Evolutionary conservation across 1,140 invertebrate species (phyloP).

Genomic region (Drosophila setifemur): DNA sequence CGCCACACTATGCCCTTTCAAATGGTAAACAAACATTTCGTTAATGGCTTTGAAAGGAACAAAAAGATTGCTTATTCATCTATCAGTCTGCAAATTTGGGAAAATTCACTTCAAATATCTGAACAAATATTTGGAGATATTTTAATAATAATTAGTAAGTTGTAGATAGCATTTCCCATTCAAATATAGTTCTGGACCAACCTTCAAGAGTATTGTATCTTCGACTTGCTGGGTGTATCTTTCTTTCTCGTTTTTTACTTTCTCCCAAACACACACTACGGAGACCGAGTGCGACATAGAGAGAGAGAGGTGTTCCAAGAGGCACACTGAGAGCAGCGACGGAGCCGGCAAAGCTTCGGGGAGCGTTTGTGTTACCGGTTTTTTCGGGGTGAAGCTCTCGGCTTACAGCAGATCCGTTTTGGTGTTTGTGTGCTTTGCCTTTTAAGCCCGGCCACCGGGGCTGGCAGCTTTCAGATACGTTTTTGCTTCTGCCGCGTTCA

Average conservation of each 20-base stretch:
- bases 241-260: slow-evolving; percentile 40
- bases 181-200: no score
- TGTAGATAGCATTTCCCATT: no score
- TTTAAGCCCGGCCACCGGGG: slow-evolving; percentile 66
- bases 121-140: no score
- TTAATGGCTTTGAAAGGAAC: no score
- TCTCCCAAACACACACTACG: slow-evolving; percentile 32
- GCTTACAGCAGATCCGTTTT: slow-evolving; percentile 71
- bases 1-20: slow-evolving; percentile 26
- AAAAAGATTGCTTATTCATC: no score
- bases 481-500: slow-evolving; percentile 68
- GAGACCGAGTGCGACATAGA: slow-evolving; percentile 5
- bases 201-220: no score
- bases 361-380: slow-evolving; percentile 22
- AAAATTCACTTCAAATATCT: no score
- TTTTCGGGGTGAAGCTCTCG: slow-evolving; percentile 31
- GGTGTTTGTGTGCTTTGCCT: slow-evolving; percentile 61
- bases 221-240: background rate
- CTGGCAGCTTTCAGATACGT: slow-evolving; percentile 78
- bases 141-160: no score
- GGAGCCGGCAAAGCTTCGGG: slow-evolving; percentile 41
- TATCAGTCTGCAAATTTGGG: no score
- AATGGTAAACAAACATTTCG: no score
- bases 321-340: no score
- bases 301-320: slow-evolving; percentile 9